Base-by-base conservation (phyloP, 2,888 invertebrate species). In the Stomorhina lunata region DNA sequence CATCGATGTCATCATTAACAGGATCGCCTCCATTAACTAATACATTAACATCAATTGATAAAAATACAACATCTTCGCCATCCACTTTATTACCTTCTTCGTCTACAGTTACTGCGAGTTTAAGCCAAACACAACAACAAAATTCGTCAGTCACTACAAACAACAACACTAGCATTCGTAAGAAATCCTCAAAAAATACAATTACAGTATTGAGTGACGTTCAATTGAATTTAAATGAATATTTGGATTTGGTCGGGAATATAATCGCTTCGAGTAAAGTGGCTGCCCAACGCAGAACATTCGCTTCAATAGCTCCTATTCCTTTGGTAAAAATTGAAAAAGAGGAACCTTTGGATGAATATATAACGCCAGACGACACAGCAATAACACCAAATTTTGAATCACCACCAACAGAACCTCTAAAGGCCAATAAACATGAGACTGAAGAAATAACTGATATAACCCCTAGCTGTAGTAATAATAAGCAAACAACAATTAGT, bases 151-250 rank as follows among this genome's bases (percentile, higher is more conserved):
- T 20, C 48, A 32, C 7, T 22, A 43, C 32, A n/a, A 48, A 15
- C 10, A 76, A 20, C 40, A 57, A 43, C 7, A 55, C 17, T 0
- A 73, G 4, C 53, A 72, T 20, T 55, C 79, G 85, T 15, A 85
- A 84, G 53, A 87, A 87, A 63, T 88, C 87, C 27, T 87, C 87
- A 4, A 88, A 87, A 85, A 89, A 87, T 45, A 89, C 89, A 1
- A 88, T 91, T 22, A 91, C 90, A 4, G 91, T 91, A 32, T 86
- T 91, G 32, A 91, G 91, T 77, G 90, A 91, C 87, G 91, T 91
- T 22, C 91, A 91, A 83, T 85, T 91, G n/a, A 90, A 90, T 84
- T 87, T 90, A 83, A 90, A 89, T 68, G 90, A 91, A 86, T 91
- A 90, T 78, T 84, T 91, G 32, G 90, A 91, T 85, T 79, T 91